Evolutionary conservation across 92 coral and sea anemone species (phyloP).

Genomic region (Umimayanthus chanpuru): DNA sequence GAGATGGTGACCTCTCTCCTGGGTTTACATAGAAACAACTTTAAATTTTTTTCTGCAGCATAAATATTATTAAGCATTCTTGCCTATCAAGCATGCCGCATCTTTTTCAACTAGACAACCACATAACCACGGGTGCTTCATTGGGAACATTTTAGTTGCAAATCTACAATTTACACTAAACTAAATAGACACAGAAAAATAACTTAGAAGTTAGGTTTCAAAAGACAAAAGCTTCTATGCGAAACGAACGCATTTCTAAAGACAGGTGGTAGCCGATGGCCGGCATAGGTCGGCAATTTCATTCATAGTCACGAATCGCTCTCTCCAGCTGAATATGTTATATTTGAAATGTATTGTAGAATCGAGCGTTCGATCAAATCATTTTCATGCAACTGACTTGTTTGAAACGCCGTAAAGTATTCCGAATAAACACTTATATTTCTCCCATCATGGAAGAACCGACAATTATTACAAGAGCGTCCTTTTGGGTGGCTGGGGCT

Average conservation of each 20-base stretch:
- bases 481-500: not conserved
- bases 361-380: not conserved
- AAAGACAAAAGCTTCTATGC: not conserved
- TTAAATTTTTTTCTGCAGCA: not conserved
- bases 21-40: conserved; percentile 18
- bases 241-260: conserved; percentile 1
- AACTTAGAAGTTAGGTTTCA: not conserved
- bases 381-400: not conserved
- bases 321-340: not conserved
- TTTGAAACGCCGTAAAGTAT: not conserved
- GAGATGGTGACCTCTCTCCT: not conserved
- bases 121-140: not conserved
- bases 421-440: not conserved
- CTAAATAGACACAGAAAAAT: not conserved
- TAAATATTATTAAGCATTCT: not conserved
- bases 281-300: not conserved
- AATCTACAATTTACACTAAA: not conserved
- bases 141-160: not conserved
- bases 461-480: not conserved
- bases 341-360: not conserved
- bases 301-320: not conserved
- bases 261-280: conserved; percentile 1
- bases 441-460: not conserved
- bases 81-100: not conserved
- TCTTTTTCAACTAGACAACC: not conserved